Evolutionary conservation across 2,113 vertebrate genomes (phyloP), one percentile per base, ranked within the genome.

Genomic region (Centropristis striata): DNA sequence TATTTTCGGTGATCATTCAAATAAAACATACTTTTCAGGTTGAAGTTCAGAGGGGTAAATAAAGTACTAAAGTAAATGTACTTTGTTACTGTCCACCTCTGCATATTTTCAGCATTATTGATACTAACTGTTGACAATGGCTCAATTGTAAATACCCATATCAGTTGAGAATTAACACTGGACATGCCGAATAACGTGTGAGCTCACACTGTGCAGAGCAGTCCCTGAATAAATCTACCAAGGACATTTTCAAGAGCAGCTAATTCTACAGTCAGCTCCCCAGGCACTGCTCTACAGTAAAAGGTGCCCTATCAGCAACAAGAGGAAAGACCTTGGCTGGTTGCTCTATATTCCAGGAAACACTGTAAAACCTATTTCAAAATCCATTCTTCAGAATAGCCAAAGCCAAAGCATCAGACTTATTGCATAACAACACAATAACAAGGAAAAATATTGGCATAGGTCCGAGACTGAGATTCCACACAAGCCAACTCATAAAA

Each of bases 241-340:
- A 86, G 87, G 92, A 16, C 77, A 41, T 78, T 89, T 85, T 78
- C 71, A 85, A 85, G 78, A 87, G 71, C 51, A 36, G 71, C 80
- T 90, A 85, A 90, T 90, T 91, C 81, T 81, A 89, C 49, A 78
- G 37, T 77, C 80, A 78, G 47, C 55, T 86, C 83, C 87, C 81
- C 51, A 37, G 79, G 57, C 36, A 25, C 66, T 51, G 27, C 39
- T 75, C 60, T 73, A 55, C 64, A 67, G 61, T 72, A 47, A 82
- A 75, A 80, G 11, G 25, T 79, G 81, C 57, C 49, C 32, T 20
- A 42, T 86, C 83, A 84, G 83, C 82, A 86, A 21, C 57, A 60
- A 80, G 41, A 86, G 55, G 9, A 73, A 58, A 61, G 65, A 73
- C 78, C 41, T 46, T 80, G 37, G 70, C 71, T 78, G 69, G 70